phyloP scores from a whole-genome alignment of 2,797 vertebrate species.

The Cichlasoma orientale region DNA sequence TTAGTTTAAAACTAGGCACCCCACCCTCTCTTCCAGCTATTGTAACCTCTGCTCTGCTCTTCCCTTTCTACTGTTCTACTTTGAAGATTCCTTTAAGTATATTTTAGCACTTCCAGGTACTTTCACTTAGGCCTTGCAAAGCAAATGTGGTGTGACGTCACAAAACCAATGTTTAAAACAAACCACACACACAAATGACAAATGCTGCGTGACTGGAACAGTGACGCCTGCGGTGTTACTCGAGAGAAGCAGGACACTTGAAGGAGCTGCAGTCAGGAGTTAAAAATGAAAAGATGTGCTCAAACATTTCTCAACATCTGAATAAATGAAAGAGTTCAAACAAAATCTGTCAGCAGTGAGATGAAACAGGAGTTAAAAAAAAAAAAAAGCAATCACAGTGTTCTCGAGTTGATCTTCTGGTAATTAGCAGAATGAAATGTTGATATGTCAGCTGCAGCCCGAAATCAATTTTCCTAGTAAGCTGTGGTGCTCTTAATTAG shows the following conservation, averaged over 20 bases:
- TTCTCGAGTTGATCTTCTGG: background rate
- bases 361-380: background rate
- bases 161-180: background rate
- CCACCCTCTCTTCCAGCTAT: background rate
- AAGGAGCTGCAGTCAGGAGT: background rate
- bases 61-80: background rate
- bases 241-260: background rate
- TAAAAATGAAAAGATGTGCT: conserved; percentile 1
- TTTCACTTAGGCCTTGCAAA: background rate
- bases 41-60: background rate
- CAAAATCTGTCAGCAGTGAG: background rate
- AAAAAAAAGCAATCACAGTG: background rate
- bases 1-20: background rate
- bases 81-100: background rate
- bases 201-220: background rate
- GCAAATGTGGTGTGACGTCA: background rate
- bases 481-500: background rate
- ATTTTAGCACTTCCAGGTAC: background rate
- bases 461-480: background rate
- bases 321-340: background rate
- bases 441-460: background rate
- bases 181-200: background rate
- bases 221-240: background rate
- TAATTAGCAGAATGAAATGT: background rate
- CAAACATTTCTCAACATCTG: background rate